Conservation (phyloP, 2,888 invertebrate species). For the Gymnocheta viridis region DNA sequence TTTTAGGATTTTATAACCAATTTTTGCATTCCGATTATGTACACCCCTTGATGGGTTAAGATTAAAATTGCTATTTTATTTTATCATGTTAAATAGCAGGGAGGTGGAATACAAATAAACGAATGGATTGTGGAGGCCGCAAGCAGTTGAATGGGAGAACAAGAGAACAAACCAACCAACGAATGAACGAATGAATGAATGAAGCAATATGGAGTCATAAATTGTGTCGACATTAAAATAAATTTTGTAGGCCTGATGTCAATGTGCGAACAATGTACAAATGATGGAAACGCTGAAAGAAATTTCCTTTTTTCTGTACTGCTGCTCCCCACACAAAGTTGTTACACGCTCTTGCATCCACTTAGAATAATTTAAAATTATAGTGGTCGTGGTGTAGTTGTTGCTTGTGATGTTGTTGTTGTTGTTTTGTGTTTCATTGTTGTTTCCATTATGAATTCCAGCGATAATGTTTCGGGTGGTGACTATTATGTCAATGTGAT, state of each 20-base stretch:
- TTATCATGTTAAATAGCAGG: conserved; percentile 12
- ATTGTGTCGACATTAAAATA: conserved; percentile 70
- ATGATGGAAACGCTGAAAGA: conserved; percentile 68
- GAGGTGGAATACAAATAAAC: conserved; percentile 36
- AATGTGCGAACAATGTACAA: conserved; percentile 68
- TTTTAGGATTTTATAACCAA: too few species aligned
- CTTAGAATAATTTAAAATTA: conserved; percentile 33
- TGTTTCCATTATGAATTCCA: conserved; percentile 7
- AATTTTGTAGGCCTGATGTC: conserved; percentile 68
- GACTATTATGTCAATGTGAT: conserved; percentile 68
- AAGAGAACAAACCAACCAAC: too few species aligned
- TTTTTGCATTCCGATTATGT: neutral
- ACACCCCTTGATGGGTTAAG: conserved; percentile 30
- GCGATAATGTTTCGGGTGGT: conserved; percentile 46
- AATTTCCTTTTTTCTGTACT: conserved; percentile 57
- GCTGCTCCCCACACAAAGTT: conserved; percentile 54
- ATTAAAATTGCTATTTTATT: conserved; percentile 12
- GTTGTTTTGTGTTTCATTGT: conserved; percentile 1
- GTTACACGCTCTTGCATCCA: conserved; percentile 21
- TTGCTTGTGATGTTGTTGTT: conserved; percentile 8
- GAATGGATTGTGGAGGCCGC: conserved; percentile 51
- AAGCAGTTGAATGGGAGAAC: conserved; percentile 17
- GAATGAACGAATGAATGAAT: conserved; percentile 23
- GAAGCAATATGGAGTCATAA: conserved; percentile 61
- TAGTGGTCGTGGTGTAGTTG: conserved; percentile 32